Conservation (phyloP, 2,888 invertebrate species). For the Frankliniella intonsa region DNA sequence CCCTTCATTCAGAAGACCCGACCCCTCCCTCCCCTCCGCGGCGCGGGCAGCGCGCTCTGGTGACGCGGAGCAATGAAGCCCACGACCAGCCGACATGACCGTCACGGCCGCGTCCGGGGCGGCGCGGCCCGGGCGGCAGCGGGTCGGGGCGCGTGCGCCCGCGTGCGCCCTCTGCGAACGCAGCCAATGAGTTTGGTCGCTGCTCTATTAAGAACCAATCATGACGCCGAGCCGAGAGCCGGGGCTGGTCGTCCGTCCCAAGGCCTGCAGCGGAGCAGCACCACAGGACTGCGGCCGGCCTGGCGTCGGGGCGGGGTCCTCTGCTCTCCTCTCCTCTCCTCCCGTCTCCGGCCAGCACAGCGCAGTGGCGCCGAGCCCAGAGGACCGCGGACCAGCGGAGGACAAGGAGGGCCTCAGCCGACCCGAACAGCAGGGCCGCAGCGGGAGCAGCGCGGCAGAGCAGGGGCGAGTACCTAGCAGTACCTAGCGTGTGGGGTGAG, state of each 20-base stretch:
- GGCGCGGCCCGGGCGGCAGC: not conserved
- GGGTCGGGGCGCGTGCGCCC: not conserved
- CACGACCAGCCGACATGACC: not conserved
- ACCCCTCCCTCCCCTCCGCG: not conserved
- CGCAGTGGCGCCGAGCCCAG: not conserved
- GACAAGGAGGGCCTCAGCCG: not conserved
- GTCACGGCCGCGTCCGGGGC: not conserved
- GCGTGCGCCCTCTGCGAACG: not conserved
- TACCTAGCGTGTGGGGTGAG: not conserved
- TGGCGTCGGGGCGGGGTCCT: not conserved
- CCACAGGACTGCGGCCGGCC: no score
- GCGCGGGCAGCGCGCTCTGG: not conserved
- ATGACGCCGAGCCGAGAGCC: not conserved
- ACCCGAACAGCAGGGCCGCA: not conserved
- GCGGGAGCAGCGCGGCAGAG: not conserved
- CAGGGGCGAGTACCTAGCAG: not conserved
- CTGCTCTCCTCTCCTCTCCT: not conserved
- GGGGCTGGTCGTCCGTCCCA: not conserved
- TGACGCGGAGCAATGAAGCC: not conserved
- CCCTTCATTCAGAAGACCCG: not conserved
- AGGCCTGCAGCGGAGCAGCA: not conserved
- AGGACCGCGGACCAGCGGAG: not conserved
- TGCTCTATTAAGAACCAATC: conserved; percentile 21
- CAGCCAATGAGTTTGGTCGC: conserved; percentile 6
- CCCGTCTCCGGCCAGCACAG: not conserved